phyloP scores from a whole-genome alignment of 2,113 vertebrate species.

The Petromus typicus region DNA sequence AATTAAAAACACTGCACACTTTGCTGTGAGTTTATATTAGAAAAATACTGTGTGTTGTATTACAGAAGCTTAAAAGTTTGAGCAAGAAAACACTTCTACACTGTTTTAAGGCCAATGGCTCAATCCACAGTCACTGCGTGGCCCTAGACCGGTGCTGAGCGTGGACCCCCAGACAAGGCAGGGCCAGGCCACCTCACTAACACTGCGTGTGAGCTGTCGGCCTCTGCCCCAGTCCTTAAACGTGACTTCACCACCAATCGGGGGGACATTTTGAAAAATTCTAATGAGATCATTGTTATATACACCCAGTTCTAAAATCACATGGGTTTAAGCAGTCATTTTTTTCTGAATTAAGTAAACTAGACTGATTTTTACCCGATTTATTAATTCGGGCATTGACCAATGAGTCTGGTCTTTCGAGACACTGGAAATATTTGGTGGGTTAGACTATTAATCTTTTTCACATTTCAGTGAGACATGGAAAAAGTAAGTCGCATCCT shows the following conservation, averaged over 20 bases:
- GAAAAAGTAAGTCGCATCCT: constrained; percentile 31
- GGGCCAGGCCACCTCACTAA: constrained; percentile 64
- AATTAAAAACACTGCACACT: constrained; percentile 79
- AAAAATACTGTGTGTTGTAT: constrained; percentile 83
- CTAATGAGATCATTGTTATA: not conserved
- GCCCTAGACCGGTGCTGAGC: not conserved
- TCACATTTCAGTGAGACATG: constrained; percentile 36
- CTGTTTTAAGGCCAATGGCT: constrained; percentile 79
- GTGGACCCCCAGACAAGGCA: constrained; percentile 53
- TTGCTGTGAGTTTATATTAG: constrained; percentile 85
- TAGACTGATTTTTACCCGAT: constrained; percentile 41
- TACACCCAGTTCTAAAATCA: not conserved
- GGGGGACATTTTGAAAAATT: not conserved
- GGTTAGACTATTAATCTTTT: constrained; percentile 46
- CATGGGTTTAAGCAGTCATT: not conserved
- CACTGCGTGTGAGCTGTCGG: constrained; percentile 58
- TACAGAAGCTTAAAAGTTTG: constrained; percentile 83
- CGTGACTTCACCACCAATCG: constrained; percentile 56
- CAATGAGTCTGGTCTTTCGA: constrained; percentile 18
- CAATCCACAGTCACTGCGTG: constrained; percentile 74
- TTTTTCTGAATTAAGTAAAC: constrained; percentile 3
- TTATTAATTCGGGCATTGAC: constrained; percentile 13
- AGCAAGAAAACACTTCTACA: constrained; percentile 82
- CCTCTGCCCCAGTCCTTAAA: constrained; percentile 61
- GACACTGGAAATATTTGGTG: constrained; percentile 19